Evolutionary conservation across 2,797 vertebrate species (phyloP), one percentile per base, ranked within the genome.

Genomic region (Alauda arvensis): DNA sequence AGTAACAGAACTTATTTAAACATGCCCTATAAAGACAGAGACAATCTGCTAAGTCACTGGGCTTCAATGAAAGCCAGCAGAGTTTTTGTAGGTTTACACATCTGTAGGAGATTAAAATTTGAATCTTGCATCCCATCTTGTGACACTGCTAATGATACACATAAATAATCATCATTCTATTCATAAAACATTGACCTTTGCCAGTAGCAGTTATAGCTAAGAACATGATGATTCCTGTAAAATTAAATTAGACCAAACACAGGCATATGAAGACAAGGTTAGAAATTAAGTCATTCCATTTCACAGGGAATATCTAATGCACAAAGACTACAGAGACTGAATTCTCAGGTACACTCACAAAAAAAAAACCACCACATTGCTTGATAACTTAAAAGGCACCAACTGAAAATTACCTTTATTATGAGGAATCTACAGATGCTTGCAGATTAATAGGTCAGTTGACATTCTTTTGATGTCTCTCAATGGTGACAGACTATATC

Each of bases 1-100:
- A 82, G 12, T 28, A 91, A 75, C 9, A 85, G 43, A 76, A 89
- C 33, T 78, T 75, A 83, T 68, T 88, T 90, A 78, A 83, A 85
- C 24, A 53, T 48, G 56, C 31, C 61, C 40, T 52, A 39, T 55
- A 74, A 83, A 87, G 57, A 68, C 69, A 80, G 34, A 71, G 25
- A 39, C 51, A 69, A 70, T 42, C 79, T 81, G 77, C 60, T 85
- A 89, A 76, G 83, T 68, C 77, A 81, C 46, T 43, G 51, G 34
- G 67, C 49, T 76, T 74, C 77, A 93, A 45, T 4, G 4, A 65
- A 90, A 75, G 62, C 12, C 67, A 83, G 34, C 3, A 43, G 55
- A 72, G 19, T 33, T 88, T 48, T 39, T 85, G 49, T 29, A 76
- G 53, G 14, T 81, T 83, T 76, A 71, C 23, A 19, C 8, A 69